phyloP scores from a whole-genome alignment of 2,888 invertebrate genomes.

The Barypeithes pellucidus region DNA sequence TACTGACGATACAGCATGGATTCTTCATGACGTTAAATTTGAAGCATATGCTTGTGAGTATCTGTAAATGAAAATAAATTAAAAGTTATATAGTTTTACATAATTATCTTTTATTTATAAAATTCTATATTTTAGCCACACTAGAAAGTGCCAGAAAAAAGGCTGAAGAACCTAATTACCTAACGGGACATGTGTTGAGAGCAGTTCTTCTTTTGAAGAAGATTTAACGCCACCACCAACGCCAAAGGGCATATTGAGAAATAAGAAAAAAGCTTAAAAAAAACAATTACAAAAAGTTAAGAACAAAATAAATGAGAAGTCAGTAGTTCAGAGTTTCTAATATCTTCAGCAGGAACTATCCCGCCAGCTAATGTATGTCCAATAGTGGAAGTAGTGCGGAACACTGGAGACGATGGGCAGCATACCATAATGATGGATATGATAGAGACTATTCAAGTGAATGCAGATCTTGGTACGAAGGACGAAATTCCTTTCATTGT shows the following conservation, averaged over 20 bases:
- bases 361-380: neutral
- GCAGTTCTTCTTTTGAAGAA: neutral
- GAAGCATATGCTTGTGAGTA: conserved; percentile 2
- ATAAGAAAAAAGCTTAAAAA: neutral
- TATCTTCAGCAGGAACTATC: neutral
- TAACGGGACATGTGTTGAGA: neutral
- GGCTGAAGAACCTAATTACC: neutral
- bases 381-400: neutral
- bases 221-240: neutral
- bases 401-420: neutral
- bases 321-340: too few relatives aligned
- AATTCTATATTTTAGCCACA: neutral
- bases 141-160: neutral
- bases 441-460: neutral
- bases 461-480: neutral
- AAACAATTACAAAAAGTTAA: neutral
- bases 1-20: neutral
- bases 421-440: neutral
- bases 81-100: neutral
- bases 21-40: neutral
- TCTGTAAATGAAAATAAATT: neutral
- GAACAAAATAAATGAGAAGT: neutral
- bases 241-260: neutral
- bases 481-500: neutral
- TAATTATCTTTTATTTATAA: neutral